Evolutionary conservation across 2,888 invertebrate genomes (phyloP).

Genomic region (Melipona bicolor): DNA sequence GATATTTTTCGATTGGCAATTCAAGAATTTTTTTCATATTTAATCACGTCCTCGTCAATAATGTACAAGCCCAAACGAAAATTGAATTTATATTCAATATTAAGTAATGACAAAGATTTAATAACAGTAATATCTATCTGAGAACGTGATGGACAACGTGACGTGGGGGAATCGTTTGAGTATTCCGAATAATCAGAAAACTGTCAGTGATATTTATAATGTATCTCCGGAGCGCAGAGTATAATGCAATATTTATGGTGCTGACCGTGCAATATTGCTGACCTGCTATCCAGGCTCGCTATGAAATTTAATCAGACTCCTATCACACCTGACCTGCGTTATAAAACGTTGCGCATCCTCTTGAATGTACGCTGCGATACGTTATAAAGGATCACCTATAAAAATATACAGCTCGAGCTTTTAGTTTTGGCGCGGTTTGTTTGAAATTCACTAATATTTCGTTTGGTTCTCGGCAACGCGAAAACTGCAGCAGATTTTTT

Average conservation of each 20-base stretch:
- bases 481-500: background rate
- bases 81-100: too few species aligned
- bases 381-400: constrained; percentile 7
- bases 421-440: background rate
- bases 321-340: constrained; percentile 48
- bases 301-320: constrained; percentile 70
- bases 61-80: too few species aligned
- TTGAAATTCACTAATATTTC: background rate
- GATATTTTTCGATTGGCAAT: too few species aligned
- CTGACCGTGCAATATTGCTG: constrained; percentile 56
- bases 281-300: constrained; percentile 19
- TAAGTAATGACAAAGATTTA: too few species aligned
- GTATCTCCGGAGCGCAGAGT: too few species aligned
- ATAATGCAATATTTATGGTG: constrained; percentile 61
- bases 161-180: too few species aligned
- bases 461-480: background rate
- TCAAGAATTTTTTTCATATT: too few species aligned
- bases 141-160: too few species aligned
- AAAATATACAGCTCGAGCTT: background rate
- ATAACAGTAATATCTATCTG: too few species aligned
- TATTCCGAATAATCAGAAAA: background rate
- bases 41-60: too few species aligned
- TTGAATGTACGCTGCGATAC: background rate
- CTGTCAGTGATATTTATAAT: constrained; percentile 39
- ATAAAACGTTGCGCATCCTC: constrained; percentile 57